Evolutionary conservation across 2,888 invertebrate species (phyloP), one percentile per base, ranked within the genome.

Genomic region (Nomada ferruginata): DNA sequence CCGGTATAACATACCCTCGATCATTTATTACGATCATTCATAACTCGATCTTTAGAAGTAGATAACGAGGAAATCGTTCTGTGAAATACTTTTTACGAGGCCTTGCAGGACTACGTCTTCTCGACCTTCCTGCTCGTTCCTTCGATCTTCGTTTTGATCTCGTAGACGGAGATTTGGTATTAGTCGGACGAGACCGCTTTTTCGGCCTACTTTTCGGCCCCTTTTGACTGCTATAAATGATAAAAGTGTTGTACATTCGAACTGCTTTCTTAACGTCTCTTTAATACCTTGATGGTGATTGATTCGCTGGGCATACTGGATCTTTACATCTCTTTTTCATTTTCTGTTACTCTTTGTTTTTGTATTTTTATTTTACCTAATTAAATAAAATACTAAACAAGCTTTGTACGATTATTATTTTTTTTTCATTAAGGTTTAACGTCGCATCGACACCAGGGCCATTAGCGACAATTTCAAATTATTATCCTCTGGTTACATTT

Each of bases 321-420:
- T 87, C 77, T 10, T 52, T 36, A 36, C 83, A 87, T 69, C 44
- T 68, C 44, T 42, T 86, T 13, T 9, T 18, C 89, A 89, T 86
- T 73, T 84, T 79, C 23, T 23, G 11, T 23, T 44, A 52, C 11
- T 42, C 26, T 11, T 0, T 36, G 36, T 36, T 26, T 10, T 4
- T 2, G 9, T 70, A 79, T 53, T 60, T 52, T 64, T 53, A 23
- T 47, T 2, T 20, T 0, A 13, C 47, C 20, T 26, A 13, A 11
- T n/a, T 13, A n/a, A 44, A 4, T 23, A 57, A n/a, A 18, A n/a
- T 18, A 10, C 1, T 53, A n/a, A 53, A 53, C 9, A 4, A n/a
- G 10, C 7, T 36, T 36, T 36, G 36, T 7, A 36, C 7, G 36
- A 36, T 5, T 36, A 36, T 36, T 36, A 0, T 23, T 23, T 23